Percentiles rank a stretch among this genome's conserved stretches.
Conservation (phyloP, 2,113 vertebrate species). For the Pollachius pollachius region DNA sequence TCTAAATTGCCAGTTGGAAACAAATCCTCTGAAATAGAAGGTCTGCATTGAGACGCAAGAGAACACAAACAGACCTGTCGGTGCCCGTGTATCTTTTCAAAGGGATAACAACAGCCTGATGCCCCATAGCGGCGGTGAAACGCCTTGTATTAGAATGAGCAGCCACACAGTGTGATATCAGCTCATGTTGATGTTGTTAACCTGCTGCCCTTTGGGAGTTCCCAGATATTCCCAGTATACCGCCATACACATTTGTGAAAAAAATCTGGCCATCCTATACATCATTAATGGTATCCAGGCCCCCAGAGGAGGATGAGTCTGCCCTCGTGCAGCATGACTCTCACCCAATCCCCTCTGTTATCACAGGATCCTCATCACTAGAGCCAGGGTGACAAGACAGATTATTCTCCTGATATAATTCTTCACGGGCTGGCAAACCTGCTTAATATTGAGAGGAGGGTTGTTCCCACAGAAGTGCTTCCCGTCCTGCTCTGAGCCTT, state of each 20-base stretch:
- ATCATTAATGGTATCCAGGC: no score
- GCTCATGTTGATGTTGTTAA: no score
- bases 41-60: slow-evolving; percentile 33
- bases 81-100: slow-evolving; percentile 53
- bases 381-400: slow-evolving; percentile 1
- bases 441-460: slow-evolving; percentile 23
- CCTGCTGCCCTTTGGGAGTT: no score
- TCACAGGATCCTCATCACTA: no score
- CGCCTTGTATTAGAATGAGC: slow-evolving; percentile 23
- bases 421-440: slow-evolving; percentile 18
- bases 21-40: not conserved
- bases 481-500: not conserved
- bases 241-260: no score
- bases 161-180: no score
- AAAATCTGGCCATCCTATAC: no score
- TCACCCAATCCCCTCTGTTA: no score
- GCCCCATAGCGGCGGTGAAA: slow-evolving; percentile 46
- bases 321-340: no score
- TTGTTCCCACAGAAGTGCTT: not conserved
- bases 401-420: slow-evolving; percentile 16
- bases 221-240: no score
- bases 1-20: no score
- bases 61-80: slow-evolving; percentile 31
- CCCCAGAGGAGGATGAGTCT: no score
- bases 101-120: slow-evolving; percentile 66